These are phyloP conservation scores for Gyps fulvus DNA, from an alignment of 2,113 vertebrate genomes.

Conservation along the genomic window DNA sequence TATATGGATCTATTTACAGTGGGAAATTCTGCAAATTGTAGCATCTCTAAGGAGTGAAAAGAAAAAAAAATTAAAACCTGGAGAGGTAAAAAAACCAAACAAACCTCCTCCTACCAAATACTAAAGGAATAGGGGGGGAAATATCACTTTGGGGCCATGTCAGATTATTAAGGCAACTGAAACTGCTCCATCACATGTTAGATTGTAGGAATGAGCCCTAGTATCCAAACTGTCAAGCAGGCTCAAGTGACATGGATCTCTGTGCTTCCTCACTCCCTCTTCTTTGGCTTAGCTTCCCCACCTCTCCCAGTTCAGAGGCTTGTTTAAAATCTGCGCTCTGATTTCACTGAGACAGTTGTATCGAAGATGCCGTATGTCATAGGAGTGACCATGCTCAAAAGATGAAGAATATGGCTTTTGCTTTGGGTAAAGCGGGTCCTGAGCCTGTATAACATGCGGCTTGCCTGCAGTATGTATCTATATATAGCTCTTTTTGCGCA, in stretches of 20 bases:
- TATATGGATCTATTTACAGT: slow-evolving; percentile 10
- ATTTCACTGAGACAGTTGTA: background rate
- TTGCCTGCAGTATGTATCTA: slow-evolving; percentile 39
- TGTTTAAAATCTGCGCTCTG: background rate
- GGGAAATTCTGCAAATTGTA: slow-evolving; percentile 4
- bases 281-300: background rate
- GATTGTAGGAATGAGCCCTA: background rate
- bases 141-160: background rate
- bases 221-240: background rate
- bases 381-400: background rate
- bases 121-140: background rate
- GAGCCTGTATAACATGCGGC: background rate
- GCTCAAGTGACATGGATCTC: background rate
- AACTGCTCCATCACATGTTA: background rate
- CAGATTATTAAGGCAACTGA: background rate
- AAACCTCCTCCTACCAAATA: background rate
- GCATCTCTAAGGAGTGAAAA: background rate
- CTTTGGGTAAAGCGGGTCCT: background rate
- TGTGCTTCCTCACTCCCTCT: background rate
- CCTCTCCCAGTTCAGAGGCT: background rate
- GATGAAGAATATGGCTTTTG: background rate
- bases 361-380: background rate
- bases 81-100: background rate
- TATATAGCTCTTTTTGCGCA: slow-evolving; percentile 51
- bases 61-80: background rate